Evolutionary conservation across 2,888 invertebrate species (phyloP).

Genomic region (Cataglyphis rosenhaueri): DNA sequence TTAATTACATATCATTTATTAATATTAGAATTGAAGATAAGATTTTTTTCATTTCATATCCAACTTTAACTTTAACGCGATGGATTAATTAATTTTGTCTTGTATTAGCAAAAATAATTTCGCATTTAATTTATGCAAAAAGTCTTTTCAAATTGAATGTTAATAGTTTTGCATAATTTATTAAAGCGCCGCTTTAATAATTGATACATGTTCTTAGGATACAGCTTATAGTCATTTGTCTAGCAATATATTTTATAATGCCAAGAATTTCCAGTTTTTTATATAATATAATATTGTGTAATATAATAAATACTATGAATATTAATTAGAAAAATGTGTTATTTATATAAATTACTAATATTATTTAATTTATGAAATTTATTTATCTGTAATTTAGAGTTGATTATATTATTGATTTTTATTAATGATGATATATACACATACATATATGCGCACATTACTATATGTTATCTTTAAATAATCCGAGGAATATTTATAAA

Average conservation of each 20-base stretch:
- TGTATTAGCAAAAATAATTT: neutral
- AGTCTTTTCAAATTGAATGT: neutral
- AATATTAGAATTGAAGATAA: neutral
- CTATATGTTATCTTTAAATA: neutral
- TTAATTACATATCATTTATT: neutral
- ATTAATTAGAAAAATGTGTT: conserved; percentile 10
- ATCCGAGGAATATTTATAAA: neutral
- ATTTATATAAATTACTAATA: neutral
- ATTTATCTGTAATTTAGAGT: neutral
- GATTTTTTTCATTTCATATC: neutral
- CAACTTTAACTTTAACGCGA: neutral
- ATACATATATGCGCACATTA: neutral
- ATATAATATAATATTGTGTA: neutral
- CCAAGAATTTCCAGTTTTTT: conserved; percentile 12
- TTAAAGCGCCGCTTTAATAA: neutral
- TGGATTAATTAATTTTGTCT: neutral
- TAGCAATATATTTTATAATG: neutral
- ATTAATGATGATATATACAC: neutral
- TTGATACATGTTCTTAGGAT: neutral
- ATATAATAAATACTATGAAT: neutral
- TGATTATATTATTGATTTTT: neutral
- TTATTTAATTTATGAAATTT: neutral
- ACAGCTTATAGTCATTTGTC: neutral
- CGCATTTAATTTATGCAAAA: neutral
- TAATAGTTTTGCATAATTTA: neutral